Conservation (phyloP, 2,888 invertebrate genomes). For the Conistra vaccinii region DNA sequence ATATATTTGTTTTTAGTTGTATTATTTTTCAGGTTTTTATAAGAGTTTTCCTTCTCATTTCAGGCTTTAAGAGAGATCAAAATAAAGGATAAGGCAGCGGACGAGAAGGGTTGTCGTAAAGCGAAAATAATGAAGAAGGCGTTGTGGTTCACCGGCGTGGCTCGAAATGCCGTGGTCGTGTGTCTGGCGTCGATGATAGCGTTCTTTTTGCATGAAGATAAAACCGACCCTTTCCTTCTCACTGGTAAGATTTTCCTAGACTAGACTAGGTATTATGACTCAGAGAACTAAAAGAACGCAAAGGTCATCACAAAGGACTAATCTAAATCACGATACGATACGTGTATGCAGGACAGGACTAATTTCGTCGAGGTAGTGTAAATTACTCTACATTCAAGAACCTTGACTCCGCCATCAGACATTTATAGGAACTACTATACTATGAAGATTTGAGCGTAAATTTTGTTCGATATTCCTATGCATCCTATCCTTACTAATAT, state of each 20-base stretch:
- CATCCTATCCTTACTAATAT: too few species aligned
- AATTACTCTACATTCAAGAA: neutral
- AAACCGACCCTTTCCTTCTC: conserved; percentile 89
- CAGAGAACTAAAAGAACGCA: neutral
- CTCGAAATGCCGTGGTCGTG: conserved; percentile 93
- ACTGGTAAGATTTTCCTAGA: conserved; percentile 88
- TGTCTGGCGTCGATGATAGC: conserved; percentile 91
- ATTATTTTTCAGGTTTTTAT: neutral
- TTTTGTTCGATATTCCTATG: neutral
- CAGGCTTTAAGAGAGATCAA: conserved; percentile 91
- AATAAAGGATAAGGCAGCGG: conserved; percentile 74
- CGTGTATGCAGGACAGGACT: too few species aligned
- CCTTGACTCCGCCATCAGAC: neutral
- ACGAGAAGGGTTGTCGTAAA: conserved; percentile 77
- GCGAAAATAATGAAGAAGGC: conserved; percentile 81
- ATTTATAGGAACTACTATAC: too few species aligned
- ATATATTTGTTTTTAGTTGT: neutral
- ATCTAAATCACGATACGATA: neutral
- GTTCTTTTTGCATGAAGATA: conserved; percentile 87
- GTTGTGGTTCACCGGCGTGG: conserved; percentile 92
- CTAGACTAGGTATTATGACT: neutral
- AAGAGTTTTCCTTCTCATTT: conserved; percentile 38
- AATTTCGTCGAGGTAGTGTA: neutral
- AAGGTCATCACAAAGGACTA: neutral
- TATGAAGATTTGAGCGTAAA: neutral